Base-by-base conservation (phyloP, 2,888 invertebrate species). In the Nomada goodeniana region DNA sequence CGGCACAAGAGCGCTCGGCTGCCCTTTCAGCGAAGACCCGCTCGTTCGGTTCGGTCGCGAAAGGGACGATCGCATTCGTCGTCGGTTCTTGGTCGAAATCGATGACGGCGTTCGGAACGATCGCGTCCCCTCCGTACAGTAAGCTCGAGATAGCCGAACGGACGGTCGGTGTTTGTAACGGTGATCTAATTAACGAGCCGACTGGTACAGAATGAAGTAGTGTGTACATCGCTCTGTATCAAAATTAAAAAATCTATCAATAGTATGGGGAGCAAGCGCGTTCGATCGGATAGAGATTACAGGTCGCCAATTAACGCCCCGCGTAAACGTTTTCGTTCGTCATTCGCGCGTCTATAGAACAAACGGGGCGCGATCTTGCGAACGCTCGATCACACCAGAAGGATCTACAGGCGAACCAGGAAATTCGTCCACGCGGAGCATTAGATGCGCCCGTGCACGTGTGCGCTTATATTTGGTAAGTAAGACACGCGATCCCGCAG, bases 201-300 rank as follows among this genome's bases (percentile, higher is more conserved):
- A 73, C 47, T 20, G 57, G 47, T 73, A 67, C 47, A 67, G 47
- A 73, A 77, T 60, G 65, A 65, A n/a, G 44, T 18, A 55, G 26
- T 47, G 70, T 57, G 55, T 69, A 60, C 68, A 42, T 79, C 60
- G 72, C 63, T 80, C 72, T 59, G 80, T 81, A 81, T 81, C 73
- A 81, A 81, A 81, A 81, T 79, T 73, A 79, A 81, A 81, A 81
- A 81, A 69, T 80, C 73, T 81, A 79, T 74, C 64, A 26, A 64
- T 52, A 47, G 47, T 47, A 47, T 15, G 15, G 47, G 15, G 23
- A 79, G 42, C 60, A 70, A 59, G 23, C 72, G 71, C 67, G 53
- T 78, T 70, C 52, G 60, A 44, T 80, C 59, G 64, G 42, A 78
- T 63, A 71, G 47, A 44, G 71, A 60, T 20, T 67, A 67, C 60